Conservation (phyloP, 1,140 invertebrate genomes). For the Oncopodura yosiiana region DNA sequence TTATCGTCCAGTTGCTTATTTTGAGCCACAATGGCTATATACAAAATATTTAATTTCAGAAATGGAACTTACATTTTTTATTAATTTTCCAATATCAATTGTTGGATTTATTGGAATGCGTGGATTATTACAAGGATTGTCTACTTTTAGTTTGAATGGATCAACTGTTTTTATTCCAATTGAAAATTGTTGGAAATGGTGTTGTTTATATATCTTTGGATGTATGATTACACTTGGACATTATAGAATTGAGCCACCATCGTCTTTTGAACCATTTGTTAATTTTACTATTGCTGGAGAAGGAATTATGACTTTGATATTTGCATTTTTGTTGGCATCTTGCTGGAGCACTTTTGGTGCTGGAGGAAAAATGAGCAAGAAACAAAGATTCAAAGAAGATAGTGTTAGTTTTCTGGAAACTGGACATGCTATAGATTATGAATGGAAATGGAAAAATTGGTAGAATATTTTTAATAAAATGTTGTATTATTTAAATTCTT, state of each 20-base stretch:
- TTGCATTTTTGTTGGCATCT: not conserved
- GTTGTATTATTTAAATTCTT: too few species aligned
- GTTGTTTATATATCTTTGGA: conserved; percentile 13
- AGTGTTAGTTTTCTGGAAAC: too few species aligned
- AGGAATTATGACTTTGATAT: conserved; percentile 6
- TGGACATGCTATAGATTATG: too few species aligned
- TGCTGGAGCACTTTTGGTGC: too few species aligned
- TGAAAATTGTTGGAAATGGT: conserved; percentile 6
- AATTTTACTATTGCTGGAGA: conserved; percentile 23
- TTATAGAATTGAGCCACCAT: conserved; percentile 9
- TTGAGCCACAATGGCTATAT: conserved; percentile 18
- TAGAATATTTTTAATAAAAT: too few species aligned
- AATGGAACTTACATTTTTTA: conserved; percentile 24
- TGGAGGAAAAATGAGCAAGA: too few species aligned
- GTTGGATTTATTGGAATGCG: not conserved
- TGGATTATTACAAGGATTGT: not conserved
- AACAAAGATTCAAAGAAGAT: too few species aligned
- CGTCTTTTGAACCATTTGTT: not conserved
- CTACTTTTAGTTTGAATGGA: too few species aligned
- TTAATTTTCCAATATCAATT: conserved; percentile 19
- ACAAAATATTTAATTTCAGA: not conserved
- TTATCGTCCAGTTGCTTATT: conserved; percentile 18
- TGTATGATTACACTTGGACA: conserved; percentile 11
- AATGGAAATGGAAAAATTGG: too few species aligned
- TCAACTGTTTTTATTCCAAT: too few species aligned